Evolutionary conservation across 2,797 vertebrate species (phyloP).

Genomic region (Mycteria americana): DNA sequence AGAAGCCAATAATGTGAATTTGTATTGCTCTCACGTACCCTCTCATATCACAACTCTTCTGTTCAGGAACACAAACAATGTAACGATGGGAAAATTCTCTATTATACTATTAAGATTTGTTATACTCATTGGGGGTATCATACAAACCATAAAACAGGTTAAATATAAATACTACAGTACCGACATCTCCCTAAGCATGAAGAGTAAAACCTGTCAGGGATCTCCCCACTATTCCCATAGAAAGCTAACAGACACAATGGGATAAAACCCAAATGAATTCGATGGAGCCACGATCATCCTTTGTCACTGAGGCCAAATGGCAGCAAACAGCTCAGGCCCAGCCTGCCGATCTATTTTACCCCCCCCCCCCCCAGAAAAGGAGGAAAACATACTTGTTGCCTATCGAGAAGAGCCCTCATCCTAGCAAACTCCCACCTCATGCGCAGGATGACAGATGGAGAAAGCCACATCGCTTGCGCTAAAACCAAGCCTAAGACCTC

Average conservation of each 20-base stretch:
- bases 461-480: not conserved
- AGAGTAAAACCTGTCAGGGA: not conserved
- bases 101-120: not conserved
- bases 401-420: rapidly evolving
- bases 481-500: not conserved
- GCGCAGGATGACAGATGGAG: not conserved
- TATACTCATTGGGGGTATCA: not conserved
- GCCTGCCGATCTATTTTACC: not conserved
- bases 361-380: rapidly evolving
- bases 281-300: rapidly evolving
- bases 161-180: not conserved
- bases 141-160: not conserved
- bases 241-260: not conserved
- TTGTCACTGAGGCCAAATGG: not conserved
- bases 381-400: not conserved
- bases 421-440: not conserved
- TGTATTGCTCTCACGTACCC: not conserved
- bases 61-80: not conserved
- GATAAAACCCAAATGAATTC: not conserved
- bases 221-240: not conserved
- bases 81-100: not conserved
- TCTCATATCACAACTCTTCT: not conserved
- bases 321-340: not conserved
- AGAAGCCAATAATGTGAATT: not conserved
- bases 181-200: not conserved